Evolutionary conservation across 2,113 vertebrate species (phyloP).

Genomic region (Rhabdornis inornatus): DNA sequence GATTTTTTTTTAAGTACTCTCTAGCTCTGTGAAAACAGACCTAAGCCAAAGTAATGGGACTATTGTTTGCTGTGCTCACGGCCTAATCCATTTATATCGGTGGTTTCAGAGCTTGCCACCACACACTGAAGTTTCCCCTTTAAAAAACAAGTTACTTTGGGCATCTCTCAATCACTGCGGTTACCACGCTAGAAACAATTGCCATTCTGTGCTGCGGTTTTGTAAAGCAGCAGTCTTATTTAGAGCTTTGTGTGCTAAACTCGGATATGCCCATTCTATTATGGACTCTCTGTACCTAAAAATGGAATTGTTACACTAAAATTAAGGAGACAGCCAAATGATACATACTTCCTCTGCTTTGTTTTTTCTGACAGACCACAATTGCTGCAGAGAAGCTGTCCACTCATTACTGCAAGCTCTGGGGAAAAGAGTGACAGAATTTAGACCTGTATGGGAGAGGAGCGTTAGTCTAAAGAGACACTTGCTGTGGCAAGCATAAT

Average conservation of each 20-base stretch:
- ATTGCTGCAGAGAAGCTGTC: conserved; percentile 49
- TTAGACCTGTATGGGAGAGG: not conserved
- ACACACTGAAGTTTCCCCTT: conserved; percentile 2
- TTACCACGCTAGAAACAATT: conserved; percentile 49
- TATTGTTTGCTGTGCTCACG: not conserved
- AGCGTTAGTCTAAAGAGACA: not conserved
- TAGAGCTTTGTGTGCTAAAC: conserved; percentile 40
- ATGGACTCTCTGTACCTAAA: conserved; percentile 49
- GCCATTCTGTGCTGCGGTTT: conserved; percentile 68
- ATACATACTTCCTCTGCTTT: conserved; percentile 51
- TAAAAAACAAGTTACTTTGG: conserved; percentile 28
- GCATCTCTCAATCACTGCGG: conserved; percentile 49
- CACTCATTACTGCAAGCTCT: conserved; percentile 21
- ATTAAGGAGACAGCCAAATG: conserved; percentile 62
- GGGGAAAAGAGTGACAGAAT: conserved; percentile 38
- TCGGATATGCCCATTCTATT: conserved; percentile 37
- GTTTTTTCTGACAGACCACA: conserved; percentile 61
- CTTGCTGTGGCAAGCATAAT: conserved; percentile 50
- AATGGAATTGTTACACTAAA: conserved; percentile 69
- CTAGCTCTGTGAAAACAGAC: conserved; percentile 32
- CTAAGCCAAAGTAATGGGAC: conserved; percentile 39
- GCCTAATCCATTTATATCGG: conserved; percentile 44
- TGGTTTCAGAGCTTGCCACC: conserved; percentile 42
- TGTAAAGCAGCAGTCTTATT: conserved; percentile 60
- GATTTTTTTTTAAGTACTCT: not conserved